Evolutionary conservation across 30 jellyfish, hydroid and myxozoan species (phyloP), one percentile per base, ranked within the genome.

Genomic region (Turritopsis dohrnii): DNA sequence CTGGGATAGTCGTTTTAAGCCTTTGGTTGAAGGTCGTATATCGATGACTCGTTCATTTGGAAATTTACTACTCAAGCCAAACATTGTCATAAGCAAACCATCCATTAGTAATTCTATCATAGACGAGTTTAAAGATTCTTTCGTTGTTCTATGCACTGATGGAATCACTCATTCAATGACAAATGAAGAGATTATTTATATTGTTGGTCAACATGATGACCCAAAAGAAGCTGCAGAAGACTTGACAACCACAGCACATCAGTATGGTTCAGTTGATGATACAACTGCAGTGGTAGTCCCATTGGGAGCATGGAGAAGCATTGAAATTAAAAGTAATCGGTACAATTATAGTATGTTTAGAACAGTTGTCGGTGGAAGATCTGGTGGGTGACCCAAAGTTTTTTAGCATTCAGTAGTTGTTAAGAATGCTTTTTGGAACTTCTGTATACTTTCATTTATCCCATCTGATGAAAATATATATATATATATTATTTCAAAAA

Each of bases 21-120:
- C 98, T 5, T 81, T 89, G 31, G 96, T 92, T 1, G 87, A 88
- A 54, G 98, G 98, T 7, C 60, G 83, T 3, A 79, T 92, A 27
- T 75, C 96, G 20, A 92, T 92, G 96, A 92, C 98, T 9, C 81
- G 98, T 26, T 92, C 98, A 21, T 88, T 92, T 92, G 98, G 98
- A 19, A 85, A 92, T 75, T 31, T 88, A 21, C 80, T 52, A 29
- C 80, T 92, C 26, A 71, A 73, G 28, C 21, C 82, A 27, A 18
- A 82, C 53, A 96, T 96, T 21, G 85, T 92, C 23, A 88, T 88
- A 7, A 87, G 88, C 21, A 85, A 52, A 21, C 98, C 98, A 7
- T 73, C 75, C 76, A 53, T 87, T 53, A 81, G 60, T 7, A 79
- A 31, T 0, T 4, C 72, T 18, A 75, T 87, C 7, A 29, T 92